A percentile compares a stretch with the other conserved stretches of the same genome.
phyloP scores from a whole-genome alignment of 2,113 vertebrate species.

The Delphinapterus leucas region DNA sequence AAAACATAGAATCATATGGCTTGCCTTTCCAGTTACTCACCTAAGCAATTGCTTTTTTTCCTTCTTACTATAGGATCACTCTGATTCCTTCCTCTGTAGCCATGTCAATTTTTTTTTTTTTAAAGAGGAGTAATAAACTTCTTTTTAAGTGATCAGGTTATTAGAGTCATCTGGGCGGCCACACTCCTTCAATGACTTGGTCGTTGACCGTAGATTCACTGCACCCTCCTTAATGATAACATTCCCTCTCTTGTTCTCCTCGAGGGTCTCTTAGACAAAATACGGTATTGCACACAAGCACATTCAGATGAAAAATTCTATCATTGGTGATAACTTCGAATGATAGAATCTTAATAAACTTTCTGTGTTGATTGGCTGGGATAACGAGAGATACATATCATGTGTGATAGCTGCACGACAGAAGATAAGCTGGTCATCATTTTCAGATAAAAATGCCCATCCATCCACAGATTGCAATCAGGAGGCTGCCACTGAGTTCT shows the following conservation, averaged over 20 bases:
- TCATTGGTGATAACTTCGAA: conserved; percentile 75
- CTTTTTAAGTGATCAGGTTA: background rate
- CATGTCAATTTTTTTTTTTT: background rate
- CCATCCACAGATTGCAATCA: conserved; percentile 83
- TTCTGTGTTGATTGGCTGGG: conserved; percentile 83
- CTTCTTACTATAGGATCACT: background rate
- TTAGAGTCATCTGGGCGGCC: background rate
- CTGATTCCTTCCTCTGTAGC: background rate
- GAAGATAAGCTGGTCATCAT: conserved; percentile 83
- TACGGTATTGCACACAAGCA: conserved; percentile 65
- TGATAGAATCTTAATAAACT: conserved; percentile 86
- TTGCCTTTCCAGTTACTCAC: background rate
- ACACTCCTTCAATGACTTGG: background rate
- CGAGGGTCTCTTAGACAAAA: conserved; percentile 73
- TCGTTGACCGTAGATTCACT: background rate
- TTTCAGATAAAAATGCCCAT: conserved; percentile 84
- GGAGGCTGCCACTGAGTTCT: conserved; percentile 73
- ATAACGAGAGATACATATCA: conserved; percentile 83
- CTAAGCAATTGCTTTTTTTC: background rate
- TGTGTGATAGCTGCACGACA: conserved; percentile 75
- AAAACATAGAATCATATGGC: background rate
- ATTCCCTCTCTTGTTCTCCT: conserved; percentile 50
- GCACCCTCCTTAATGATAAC: conserved; percentile 60
- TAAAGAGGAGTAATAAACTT: background rate
- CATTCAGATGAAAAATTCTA: conserved; percentile 80